These are phyloP conservation scores for Pocillopora verrucosa DNA, from an alignment of 64 coral and sea anemone genomes.

Conservation along the genomic window DNA sequence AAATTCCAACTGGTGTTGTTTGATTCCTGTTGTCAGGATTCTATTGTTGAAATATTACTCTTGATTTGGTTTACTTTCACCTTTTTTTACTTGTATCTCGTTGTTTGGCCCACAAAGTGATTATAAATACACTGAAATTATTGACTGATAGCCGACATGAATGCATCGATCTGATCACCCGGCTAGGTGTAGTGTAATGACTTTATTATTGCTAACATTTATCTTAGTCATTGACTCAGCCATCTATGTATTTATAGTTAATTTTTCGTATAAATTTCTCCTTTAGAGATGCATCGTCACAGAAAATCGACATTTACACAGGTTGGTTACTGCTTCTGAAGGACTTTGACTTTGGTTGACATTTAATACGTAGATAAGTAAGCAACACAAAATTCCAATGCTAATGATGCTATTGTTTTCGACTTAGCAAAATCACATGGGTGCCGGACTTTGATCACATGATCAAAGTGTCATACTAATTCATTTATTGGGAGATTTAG, in stretches of 20 bases:
- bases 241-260: neutral
- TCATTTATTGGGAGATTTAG: too few species aligned
- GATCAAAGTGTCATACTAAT: too few species aligned
- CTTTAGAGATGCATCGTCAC: constrained; percentile 85
- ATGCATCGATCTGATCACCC: neutral
- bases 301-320: constrained; percentile 93
- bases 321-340: constrained; percentile 63
- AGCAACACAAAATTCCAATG: too few species aligned
- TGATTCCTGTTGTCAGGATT: neutral
- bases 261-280: constrained; percentile 2
- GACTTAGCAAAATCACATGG: too few species aligned
- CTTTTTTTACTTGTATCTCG: neutral
- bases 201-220: neutral
- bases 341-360: neutral
- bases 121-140: neutral
- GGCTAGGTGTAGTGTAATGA: neutral
- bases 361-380: neutral
- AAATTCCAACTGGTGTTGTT: constrained; percentile 1
- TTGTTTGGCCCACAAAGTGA: too few species aligned
- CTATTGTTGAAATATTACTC: neutral
- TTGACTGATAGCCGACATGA: neutral
- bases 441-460: too few species aligned
- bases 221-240: neutral
- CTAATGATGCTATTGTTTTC: too few species aligned
- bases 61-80: neutral